These are phyloP conservation scores for Hecatera dysodea DNA, from an alignment of 2,888 invertebrate species.

Conservation along the genomic window DNA sequence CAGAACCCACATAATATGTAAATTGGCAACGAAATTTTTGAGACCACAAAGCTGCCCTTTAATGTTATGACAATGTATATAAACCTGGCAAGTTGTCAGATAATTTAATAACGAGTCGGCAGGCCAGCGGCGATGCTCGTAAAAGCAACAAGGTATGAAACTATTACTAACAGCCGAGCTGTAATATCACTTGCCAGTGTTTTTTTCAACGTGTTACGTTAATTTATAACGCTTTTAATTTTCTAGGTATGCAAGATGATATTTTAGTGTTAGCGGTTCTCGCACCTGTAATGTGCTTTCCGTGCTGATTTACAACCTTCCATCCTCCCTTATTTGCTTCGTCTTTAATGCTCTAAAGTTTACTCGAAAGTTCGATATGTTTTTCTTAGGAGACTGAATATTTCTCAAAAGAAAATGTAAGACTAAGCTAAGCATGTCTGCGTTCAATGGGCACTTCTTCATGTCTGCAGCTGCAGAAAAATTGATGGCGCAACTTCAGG, in stretches of 20 bases:
- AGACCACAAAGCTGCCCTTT: slow-evolving; percentile 47
- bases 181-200: slow-evolving; percentile 40
- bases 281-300: not conserved
- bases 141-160: slow-evolving; percentile 68
- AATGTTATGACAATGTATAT: slow-evolving; percentile 50
- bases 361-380: not conserved
- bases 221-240: slow-evolving; percentile 24
- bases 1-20: slow-evolving; percentile 15
- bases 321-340: not conserved
- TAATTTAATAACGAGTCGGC: slow-evolving; percentile 64
- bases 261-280: not conserved
- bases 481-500: slow-evolving; percentile 9
- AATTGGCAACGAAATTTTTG: slow-evolving; percentile 50
- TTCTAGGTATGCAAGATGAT: not conserved
- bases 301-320: not conserved
- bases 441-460: slow-evolving; percentile 17
- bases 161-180: slow-evolving; percentile 52
- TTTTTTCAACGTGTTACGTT: slow-evolving; percentile 30
- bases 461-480: slow-evolving; percentile 11
- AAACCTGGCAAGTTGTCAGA: slow-evolving; percentile 66
- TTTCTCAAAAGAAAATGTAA: slow-evolving; percentile 7
- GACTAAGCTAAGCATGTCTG: slow-evolving; percentile 10
- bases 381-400: not conserved
- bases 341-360: not conserved
- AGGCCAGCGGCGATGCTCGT: slow-evolving; percentile 49